These are phyloP conservation scores for Protonemura montana DNA, from an alignment of 2,888 invertebrate genomes.

Conservation along the genomic window DNA sequence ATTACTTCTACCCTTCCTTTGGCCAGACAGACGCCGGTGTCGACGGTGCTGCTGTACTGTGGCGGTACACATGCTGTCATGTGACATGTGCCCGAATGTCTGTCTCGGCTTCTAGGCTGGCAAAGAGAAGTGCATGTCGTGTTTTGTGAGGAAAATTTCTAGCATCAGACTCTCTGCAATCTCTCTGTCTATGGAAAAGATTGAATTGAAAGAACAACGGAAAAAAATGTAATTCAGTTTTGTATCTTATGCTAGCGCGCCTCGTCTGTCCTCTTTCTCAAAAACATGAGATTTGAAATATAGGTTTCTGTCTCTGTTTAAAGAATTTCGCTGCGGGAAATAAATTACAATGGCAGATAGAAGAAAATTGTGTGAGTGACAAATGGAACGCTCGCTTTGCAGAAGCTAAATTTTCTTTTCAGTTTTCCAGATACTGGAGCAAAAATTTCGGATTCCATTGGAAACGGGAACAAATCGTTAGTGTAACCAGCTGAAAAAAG, in stretches of 20 bases:
- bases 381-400: background rate
- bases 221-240: background rate
- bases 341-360: background rate
- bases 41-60: background rate
- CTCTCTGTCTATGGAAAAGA: background rate
- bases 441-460: no score
- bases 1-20: background rate
- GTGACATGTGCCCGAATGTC: background rate
- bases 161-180: background rate
- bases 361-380: background rate
- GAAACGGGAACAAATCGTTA: no score
- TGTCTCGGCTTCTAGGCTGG: no score
- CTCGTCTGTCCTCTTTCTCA: background rate
- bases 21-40: background rate
- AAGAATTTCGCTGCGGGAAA: background rate
- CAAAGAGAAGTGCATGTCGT: background rate
- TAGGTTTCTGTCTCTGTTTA: background rate
- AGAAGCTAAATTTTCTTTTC: background rate
- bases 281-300: background rate
- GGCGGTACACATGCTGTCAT: background rate
- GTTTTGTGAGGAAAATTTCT: background rate
- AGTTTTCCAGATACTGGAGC: no score
- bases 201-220: background rate
- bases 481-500: no score
- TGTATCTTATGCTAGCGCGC: background rate